Percentiles rank a stretch among this genome's conserved stretches.
phyloP scores from a whole-genome alignment of 2,888 invertebrate species.

The Megamerina dolium region DNA sequence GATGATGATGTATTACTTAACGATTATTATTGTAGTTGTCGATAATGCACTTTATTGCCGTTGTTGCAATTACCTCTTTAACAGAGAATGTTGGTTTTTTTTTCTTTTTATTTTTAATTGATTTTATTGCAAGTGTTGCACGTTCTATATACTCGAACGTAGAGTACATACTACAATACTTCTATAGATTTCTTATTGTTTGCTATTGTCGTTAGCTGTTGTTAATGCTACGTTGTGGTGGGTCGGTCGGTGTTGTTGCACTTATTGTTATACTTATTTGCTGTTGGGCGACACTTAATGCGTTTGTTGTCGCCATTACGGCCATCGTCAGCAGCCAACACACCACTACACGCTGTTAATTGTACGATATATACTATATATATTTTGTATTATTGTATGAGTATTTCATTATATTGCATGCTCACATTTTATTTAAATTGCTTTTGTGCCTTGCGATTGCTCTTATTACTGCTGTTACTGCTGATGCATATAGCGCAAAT shows the following conservation, averaged over 20 bases:
- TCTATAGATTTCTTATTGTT: background rate
- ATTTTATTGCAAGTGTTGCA: slow-evolving; percentile 26
- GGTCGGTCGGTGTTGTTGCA: background rate
- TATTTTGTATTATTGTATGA: no score
- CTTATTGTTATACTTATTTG: background rate
- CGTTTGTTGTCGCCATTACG: background rate
- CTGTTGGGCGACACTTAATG: background rate
- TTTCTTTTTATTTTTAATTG: slow-evolving; percentile 39
- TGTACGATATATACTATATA: no score
- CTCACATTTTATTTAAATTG: background rate
- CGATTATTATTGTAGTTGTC: no score
- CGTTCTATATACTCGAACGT: slow-evolving; percentile 3
- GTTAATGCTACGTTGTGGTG: background rate
- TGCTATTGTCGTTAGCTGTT: background rate
- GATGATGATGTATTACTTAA: no score
- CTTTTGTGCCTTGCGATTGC: background rate
- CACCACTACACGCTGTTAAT: no score
- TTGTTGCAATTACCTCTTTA: no score
- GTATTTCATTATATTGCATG: background rate
- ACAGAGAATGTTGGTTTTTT: no score
- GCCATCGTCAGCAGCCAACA: background rate
- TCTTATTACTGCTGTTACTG: background rate
- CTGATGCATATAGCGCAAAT: no score
- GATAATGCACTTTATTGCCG: no score
- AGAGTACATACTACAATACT: no score